phyloP scores from a whole-genome alignment of 2,888 invertebrate genomes.

The Saturnia japonica region DNA sequence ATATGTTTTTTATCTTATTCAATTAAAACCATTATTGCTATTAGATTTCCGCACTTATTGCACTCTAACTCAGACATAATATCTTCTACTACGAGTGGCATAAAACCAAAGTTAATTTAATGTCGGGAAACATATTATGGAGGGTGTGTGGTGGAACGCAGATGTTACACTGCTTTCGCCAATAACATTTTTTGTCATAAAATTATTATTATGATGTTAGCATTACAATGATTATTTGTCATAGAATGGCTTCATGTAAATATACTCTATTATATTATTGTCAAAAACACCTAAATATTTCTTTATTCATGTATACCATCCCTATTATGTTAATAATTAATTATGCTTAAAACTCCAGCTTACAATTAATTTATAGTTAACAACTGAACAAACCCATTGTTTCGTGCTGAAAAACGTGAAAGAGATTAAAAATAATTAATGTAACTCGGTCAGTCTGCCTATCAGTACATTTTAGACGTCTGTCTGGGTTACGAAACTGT shows the following conservation, averaged over 20 bases:
- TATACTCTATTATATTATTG: no score
- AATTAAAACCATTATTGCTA: not conserved
- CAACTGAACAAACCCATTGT: not conserved
- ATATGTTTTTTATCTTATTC: not conserved
- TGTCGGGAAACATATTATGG: not conserved
- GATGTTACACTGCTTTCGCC: not conserved
- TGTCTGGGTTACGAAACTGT: not conserved
- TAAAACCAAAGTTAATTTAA: not conserved
- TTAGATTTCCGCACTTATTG: no score
- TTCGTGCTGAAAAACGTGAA: constrained; percentile 17
- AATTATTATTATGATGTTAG: not conserved
- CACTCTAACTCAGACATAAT: not conserved
- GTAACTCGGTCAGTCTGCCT: constrained; percentile 17
- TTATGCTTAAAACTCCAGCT: not conserved
- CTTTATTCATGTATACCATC: no score
- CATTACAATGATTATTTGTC: not conserved
- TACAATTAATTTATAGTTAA: not conserved
- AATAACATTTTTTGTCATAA: not conserved
- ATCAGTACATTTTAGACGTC: constrained; percentile 15
- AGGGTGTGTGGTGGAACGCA: not conserved
- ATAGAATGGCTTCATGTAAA: not conserved
- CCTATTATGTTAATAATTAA: not conserved
- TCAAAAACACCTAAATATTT: no score
- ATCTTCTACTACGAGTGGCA: not conserved
- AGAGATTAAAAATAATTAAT: constrained; percentile 21